phyloP scores from a whole-genome alignment of 1,140 invertebrate genomes.

The Maconellicoccus hirsutus region DNA sequence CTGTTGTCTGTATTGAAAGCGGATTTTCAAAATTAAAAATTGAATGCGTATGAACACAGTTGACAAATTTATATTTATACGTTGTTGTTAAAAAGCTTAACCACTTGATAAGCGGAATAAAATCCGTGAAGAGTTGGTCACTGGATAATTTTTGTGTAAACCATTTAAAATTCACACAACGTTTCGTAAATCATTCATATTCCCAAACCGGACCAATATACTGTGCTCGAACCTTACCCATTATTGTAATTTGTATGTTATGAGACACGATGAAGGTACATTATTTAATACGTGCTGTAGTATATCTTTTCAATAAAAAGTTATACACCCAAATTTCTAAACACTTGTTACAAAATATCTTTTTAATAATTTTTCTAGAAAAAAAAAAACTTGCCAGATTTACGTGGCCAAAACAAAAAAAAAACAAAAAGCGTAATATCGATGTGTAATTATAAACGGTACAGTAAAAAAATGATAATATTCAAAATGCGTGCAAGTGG shows the following conservation, averaged over 20 bases:
- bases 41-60: too few species aligned
- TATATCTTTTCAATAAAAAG: neutral
- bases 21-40: too few species aligned
- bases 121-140: too few species aligned
- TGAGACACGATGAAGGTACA: neutral
- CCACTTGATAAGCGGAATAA: too few species aligned
- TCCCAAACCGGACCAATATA: neutral
- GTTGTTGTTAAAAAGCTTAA: too few species aligned
- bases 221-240: neutral
- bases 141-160: neutral
- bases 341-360: neutral
- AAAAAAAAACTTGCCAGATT: neutral
- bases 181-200: neutral
- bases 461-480: slow-evolving; percentile 10
- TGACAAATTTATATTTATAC: too few species aligned
- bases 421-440: neutral
- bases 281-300: neutral
- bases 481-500: slow-evolving; percentile 16
- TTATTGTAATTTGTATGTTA: neutral
- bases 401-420: neutral
- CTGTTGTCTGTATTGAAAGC: too few species aligned
- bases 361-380: neutral
- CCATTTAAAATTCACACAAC: neutral
- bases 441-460: slow-evolving; percentile 15
- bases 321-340: neutral